phyloP scores from a whole-genome alignment of 2,888 invertebrate genomes.

The Eurytoma adleriae region DNA sequence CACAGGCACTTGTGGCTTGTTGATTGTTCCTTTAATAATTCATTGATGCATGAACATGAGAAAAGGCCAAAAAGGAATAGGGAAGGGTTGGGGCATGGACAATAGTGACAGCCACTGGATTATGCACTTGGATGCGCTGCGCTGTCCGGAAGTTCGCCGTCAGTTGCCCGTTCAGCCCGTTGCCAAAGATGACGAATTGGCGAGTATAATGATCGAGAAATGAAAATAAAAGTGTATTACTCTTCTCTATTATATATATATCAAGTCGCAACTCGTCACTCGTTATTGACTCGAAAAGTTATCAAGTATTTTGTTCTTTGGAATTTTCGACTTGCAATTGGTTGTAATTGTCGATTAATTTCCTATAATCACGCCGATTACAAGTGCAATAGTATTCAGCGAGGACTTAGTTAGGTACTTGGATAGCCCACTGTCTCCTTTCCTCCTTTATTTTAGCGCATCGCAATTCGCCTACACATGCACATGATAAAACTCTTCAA shows the following conservation, averaged over 20 bases:
- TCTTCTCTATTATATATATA: no score
- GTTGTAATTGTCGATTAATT: no score
- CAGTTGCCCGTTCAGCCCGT: conserved; percentile 24
- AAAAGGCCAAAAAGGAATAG: not conserved
- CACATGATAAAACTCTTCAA: not conserved
- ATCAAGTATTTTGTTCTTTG: no score
- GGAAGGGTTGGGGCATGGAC: not conserved
- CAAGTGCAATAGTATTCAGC: no score
- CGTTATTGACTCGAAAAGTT: no score
- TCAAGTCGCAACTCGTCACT: no score
- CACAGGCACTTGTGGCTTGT: conserved; percentile 57
- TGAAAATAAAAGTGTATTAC: no score
- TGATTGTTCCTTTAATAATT: conserved; percentile 48
- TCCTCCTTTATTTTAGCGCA: conserved; percentile 22
- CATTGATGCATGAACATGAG: conserved; percentile 45
- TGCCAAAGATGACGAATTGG: conserved; percentile 51
- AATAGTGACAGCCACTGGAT: conserved; percentile 4
- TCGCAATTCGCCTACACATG: conserved; percentile 19
- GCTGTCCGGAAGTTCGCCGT: not conserved
- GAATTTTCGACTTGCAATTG: no score
- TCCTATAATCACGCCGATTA: no score
- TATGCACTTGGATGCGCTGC: not conserved
- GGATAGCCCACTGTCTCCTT: no score
- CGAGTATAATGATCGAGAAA: no score
- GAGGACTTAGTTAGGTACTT: no score